phyloP scores from a whole-genome alignment of 2,888 invertebrate species.

The Ophioninae sp. region DNA sequence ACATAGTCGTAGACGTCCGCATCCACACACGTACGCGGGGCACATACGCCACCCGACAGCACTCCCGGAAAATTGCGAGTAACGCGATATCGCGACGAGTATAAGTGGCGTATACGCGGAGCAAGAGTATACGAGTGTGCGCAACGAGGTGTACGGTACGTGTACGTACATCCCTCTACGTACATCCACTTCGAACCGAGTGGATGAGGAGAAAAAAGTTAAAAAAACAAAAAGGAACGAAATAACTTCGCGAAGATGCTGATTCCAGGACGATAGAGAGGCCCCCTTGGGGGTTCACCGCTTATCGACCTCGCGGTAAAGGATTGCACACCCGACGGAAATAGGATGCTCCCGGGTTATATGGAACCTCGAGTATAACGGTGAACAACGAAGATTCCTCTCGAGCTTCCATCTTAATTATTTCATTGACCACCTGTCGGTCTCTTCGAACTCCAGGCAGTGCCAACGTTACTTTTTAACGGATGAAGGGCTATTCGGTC shows the following conservation, averaged over 20 bases:
- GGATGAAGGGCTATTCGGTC: background rate
- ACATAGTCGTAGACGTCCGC: background rate
- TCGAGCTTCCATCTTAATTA: slow-evolving; percentile 36
- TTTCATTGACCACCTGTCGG: slow-evolving; percentile 30
- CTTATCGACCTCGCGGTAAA: slow-evolving; percentile 34
- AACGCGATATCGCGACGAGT: slow-evolving; percentile 66
- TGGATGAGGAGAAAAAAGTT: slow-evolving; percentile 27
- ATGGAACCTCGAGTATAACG: slow-evolving; percentile 39
- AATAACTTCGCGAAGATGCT: slow-evolving; percentile 62
- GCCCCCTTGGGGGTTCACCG: slow-evolving; percentile 51
- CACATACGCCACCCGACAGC: slow-evolving; percentile 60
- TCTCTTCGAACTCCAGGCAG: background rate
- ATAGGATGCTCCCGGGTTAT: slow-evolving; percentile 44
- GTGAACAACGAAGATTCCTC: slow-evolving; percentile 3
- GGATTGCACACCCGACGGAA: slow-evolving; percentile 37
- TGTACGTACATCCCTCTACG: slow-evolving; percentile 13
- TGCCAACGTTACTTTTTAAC: background rate
- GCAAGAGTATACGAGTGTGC: background rate
- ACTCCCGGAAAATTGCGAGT: slow-evolving; percentile 69
- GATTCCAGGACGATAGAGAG: slow-evolving; percentile 47
- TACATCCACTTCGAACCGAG: slow-evolving; percentile 16
- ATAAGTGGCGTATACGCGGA: slow-evolving; percentile 42
- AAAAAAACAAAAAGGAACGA: slow-evolving; percentile 57
- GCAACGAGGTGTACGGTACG: slow-evolving; percentile 6
- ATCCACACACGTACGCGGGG: slow-evolving; percentile 10